A percentile compares a stretch with the other conserved stretches of the same genome.
phyloP scores from a whole-genome alignment of 2,797 vertebrate genomes.

The Chelonia mydas region DNA sequence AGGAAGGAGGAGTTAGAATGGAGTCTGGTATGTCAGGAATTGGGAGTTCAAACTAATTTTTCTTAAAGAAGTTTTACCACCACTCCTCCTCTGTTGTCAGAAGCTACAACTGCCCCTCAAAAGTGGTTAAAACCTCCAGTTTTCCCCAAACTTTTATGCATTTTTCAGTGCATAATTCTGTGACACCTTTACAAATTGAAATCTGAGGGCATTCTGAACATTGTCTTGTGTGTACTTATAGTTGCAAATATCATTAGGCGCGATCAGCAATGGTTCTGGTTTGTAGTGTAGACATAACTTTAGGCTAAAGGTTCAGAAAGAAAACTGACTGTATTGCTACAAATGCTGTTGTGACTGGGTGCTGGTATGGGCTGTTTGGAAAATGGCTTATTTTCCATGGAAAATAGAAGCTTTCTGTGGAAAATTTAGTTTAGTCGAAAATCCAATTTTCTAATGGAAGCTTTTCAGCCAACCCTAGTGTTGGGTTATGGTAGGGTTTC shows the following conservation, averaged over 20 bases:
- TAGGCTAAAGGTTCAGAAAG: not conserved
- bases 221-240: not conserved
- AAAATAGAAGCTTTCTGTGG: not conserved
- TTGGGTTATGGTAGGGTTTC: not conserved
- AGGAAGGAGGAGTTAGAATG: not conserved
- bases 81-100: not conserved
- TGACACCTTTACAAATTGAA: not conserved
- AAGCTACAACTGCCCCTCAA: not conserved
- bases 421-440: not conserved
- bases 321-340: not conserved
- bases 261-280: not conserved
- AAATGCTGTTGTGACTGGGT: not conserved
- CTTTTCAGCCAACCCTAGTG: not conserved
- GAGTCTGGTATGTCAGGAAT: not conserved
- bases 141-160: not conserved
- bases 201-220: not conserved
- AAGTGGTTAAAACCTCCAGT: not conserved
- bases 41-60: not conserved
- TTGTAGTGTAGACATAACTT: not conserved
- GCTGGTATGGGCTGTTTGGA: not conserved
- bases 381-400: not conserved
- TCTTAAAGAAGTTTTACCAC: accelerated
- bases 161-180: not conserved
- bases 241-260: not conserved
- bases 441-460: not conserved